phyloP scores from a whole-genome alignment of 1,140 invertebrate species.

The Drosophila obscura region DNA sequence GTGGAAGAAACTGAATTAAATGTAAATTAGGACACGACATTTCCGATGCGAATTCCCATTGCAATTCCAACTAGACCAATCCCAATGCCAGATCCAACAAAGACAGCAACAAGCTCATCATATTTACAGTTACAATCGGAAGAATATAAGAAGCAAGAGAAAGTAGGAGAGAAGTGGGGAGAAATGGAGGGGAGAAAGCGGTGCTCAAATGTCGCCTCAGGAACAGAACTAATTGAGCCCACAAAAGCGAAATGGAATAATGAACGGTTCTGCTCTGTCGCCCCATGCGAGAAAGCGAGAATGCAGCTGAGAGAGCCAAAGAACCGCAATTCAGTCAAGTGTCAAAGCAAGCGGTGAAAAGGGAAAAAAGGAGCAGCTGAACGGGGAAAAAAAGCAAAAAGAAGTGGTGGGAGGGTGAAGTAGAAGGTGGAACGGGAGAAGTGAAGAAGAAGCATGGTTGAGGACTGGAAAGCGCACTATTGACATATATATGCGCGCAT shows the following conservation, averaged over 20 bases:
- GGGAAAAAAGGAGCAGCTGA: constrained; percentile 63
- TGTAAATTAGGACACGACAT: not conserved
- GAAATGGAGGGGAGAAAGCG: too few relatives aligned
- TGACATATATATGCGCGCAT: constrained; percentile 83
- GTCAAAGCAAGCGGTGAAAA: constrained; percentile 46
- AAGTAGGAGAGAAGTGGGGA: too few relatives aligned
- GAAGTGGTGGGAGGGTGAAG: constrained; percentile 17
- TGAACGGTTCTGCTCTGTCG: constrained; percentile 45
- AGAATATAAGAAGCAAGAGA: too few relatives aligned
- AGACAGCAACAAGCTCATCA: too few relatives aligned
- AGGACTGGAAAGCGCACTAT: constrained; percentile 83
- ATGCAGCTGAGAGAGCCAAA: constrained; percentile 49
- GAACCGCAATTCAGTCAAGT: constrained; percentile 76
- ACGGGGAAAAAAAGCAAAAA: constrained; percentile 40
- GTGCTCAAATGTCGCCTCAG: not conserved
- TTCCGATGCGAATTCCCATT: too few relatives aligned
- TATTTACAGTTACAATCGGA: too few relatives aligned
- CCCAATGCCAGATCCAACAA: too few relatives aligned
- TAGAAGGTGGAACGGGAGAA: not conserved
- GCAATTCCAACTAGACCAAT: too few relatives aligned
- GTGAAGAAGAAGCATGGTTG: constrained; percentile 6
- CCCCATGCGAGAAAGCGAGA: constrained; percentile 17
- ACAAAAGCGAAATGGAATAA: constrained; percentile 41
- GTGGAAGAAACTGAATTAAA: too few relatives aligned
- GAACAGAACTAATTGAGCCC: constrained; percentile 17